A percentile compares a stretch with the other conserved stretches of the same genome.
Evolutionary conservation across 2,888 invertebrate genomes (phyloP).

Genomic region (Plemyria rubiginata): DNA sequence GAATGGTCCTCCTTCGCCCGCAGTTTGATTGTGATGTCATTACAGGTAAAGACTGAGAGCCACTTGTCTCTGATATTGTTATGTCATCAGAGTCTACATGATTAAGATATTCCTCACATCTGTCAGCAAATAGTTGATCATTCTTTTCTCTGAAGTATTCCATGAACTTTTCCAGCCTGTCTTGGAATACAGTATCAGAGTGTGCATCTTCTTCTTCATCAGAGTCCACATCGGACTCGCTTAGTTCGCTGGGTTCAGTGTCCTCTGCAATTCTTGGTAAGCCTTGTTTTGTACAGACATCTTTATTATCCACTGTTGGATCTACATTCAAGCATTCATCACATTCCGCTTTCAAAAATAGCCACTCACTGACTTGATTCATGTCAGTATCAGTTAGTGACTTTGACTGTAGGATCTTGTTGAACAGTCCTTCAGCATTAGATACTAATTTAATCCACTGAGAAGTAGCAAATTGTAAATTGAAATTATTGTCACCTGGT

Average conservation of each 20-base stretch:
- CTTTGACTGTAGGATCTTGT: conserved; percentile 89
- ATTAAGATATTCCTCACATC: conserved; percentile 86
- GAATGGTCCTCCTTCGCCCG: conserved; percentile 84
- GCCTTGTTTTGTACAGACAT: conserved; percentile 72
- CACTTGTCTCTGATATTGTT: conserved; percentile 80
- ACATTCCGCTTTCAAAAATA: conserved; percentile 94
- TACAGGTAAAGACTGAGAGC: conserved; percentile 76
- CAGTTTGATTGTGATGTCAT: conserved; percentile 81
- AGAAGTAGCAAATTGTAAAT: conserved; percentile 92
- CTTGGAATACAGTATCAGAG: conserved; percentile 87
- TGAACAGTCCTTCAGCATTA: conserved; percentile 93
- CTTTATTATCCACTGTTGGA: conserved; percentile 75
- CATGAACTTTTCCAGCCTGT: conserved; percentile 89
- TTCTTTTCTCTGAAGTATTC: conserved; percentile 89
- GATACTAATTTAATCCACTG: conserved; percentile 93
- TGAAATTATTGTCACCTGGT: conserved; percentile 81
- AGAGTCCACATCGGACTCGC: conserved; percentile 86
- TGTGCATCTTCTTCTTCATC: conserved; percentile 85
- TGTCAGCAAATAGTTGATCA: conserved; percentile 86
- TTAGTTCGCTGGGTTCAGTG: conserved; percentile 85
- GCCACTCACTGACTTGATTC: conserved; percentile 91
- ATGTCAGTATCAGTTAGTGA: conserved; percentile 89
- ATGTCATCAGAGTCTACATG: conserved; percentile 81
- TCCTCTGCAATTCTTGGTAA: conserved; percentile 81
- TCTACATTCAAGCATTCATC: conserved; percentile 91